Evolutionary conservation across 2,797 vertebrate species (phyloP).

Genomic region (Gymnothorax javanicus): DNA sequence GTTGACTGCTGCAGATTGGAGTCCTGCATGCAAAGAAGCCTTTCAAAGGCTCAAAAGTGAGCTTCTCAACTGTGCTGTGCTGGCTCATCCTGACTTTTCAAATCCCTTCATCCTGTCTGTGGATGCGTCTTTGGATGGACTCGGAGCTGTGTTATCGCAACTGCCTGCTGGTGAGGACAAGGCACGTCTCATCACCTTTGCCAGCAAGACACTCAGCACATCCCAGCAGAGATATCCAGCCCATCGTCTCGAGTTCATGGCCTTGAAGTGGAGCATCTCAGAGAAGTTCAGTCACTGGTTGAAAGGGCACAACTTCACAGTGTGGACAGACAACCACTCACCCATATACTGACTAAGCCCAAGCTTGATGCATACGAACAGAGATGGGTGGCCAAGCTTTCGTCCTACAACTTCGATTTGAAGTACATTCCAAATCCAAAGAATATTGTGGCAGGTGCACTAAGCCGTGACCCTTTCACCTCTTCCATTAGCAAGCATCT

Average conservation of each 20-base stretch:
- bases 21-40: neutral
- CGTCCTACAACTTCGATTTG: no score
- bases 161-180: no score
- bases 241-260: neutral
- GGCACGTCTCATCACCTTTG: no score
- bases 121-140: slow-evolving; percentile 24
- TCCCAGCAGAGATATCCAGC: neutral
- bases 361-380: no score
- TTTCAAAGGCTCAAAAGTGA: neutral
- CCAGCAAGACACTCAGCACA: no score
- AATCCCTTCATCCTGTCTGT: slow-evolving; percentile 26
- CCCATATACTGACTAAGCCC: neutral
- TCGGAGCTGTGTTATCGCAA: neutral
- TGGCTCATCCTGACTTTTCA: slow-evolving; percentile 18
- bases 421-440: no score
- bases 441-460: no score
- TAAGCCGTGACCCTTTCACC: no score
- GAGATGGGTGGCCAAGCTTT: no score
- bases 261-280: neutral
- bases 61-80: slow-evolving; percentile 1
- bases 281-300: slow-evolving; percentile 22
- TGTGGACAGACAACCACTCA: neutral
- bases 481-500: no score
- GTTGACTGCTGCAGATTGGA: slow-evolving; percentile 3
- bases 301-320: neutral